Percentiles rank a stretch among this genome's conserved stretches.
These are phyloP conservation scores for Caenorhabditis tropicalis DNA, from an alignment of 1,140 invertebrate species.

Conservation along the genomic window DNA sequence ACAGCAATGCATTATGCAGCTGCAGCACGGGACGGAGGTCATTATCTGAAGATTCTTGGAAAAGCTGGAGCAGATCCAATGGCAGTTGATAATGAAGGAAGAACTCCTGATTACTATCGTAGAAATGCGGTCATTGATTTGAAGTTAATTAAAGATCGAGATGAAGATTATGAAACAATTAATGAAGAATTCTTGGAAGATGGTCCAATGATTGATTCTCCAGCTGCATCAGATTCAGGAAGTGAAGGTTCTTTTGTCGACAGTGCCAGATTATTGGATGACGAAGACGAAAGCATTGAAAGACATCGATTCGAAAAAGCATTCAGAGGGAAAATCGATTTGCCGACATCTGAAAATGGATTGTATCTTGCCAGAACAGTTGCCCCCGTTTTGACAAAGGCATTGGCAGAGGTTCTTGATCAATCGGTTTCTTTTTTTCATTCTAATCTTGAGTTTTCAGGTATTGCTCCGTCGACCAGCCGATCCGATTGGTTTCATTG, in stretches of 20 bases:
- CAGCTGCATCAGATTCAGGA: slow-evolving; percentile 60
- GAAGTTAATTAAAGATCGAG: slow-evolving; percentile 70
- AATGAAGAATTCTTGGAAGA: slow-evolving; percentile 64
- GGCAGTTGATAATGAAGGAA: slow-evolving; percentile 79
- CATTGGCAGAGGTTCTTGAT: slow-evolving; percentile 68
- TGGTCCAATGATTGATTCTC: slow-evolving; percentile 56
- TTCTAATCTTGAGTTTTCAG: not conserved
- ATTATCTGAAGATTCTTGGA: slow-evolving; percentile 84
- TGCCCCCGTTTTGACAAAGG: slow-evolving; percentile 70
- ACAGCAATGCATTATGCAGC: slow-evolving; percentile 91
- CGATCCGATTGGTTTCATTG: slow-evolving; percentile 70
- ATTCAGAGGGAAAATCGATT: slow-evolving; percentile 64
- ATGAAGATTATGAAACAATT: slow-evolving; percentile 64
- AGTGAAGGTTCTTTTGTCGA: slow-evolving; percentile 55
- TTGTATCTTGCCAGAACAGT: slow-evolving; percentile 71
- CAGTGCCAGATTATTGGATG: slow-evolving; percentile 59
- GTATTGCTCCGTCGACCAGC: slow-evolving; percentile 65
- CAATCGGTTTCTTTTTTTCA: not conserved
- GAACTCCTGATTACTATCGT: slow-evolving; percentile 71
- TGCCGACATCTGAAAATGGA: slow-evolving; percentile 71
- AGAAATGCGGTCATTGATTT: slow-evolving; percentile 70
- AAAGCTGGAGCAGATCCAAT: slow-evolving; percentile 85
- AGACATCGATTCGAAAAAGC: slow-evolving; percentile 65
- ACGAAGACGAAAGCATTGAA: slow-evolving; percentile 67
- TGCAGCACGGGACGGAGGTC: slow-evolving; percentile 83